phyloP scores from a whole-genome alignment of 2,888 invertebrate species.

The Cheilosia impressa region DNA sequence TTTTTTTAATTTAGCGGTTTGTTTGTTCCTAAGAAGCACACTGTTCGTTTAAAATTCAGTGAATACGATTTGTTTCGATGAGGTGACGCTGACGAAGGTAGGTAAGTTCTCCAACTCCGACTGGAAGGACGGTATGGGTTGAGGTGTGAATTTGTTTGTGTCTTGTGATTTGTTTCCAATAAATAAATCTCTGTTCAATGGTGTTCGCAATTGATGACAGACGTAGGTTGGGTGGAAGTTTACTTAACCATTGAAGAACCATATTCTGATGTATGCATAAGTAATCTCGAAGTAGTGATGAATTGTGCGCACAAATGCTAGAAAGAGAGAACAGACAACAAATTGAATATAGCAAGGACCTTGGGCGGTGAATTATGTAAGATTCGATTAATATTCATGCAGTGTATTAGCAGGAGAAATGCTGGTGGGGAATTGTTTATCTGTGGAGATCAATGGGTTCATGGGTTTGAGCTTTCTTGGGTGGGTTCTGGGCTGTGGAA shows the following conservation, averaged over 20 bases:
- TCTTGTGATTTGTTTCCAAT: conserved; percentile 20
- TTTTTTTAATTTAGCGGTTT: conserved; percentile 17
- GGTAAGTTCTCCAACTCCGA: conserved; percentile 32
- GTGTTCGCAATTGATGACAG: conserved; percentile 41
- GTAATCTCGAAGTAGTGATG: conserved; percentile 35
- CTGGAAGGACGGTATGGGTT: conserved; percentile 36
- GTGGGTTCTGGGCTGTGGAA: too few relatives aligned
- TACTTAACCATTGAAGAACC: conserved; percentile 54
- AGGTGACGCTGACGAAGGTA: conserved; percentile 35
- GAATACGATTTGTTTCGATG: conserved; percentile 53
- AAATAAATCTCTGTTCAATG: conserved; percentile 51
- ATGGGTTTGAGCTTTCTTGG: not conserved
- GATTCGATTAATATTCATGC: conserved; percentile 20
- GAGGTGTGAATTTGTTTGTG: conserved; percentile 31
- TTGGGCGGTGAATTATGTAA: conserved; percentile 6
- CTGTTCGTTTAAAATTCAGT: conserved; percentile 40
- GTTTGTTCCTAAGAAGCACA: conserved; percentile 43
- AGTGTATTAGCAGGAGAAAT: not conserved
- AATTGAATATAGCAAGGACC: conserved; percentile 14
- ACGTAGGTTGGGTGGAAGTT: conserved; percentile 24
- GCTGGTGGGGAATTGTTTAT: not conserved
- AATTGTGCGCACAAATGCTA: conserved; percentile 30
- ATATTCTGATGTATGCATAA: conserved; percentile 49
- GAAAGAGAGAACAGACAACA: conserved; percentile 17
- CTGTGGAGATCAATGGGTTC: not conserved